Percentiles rank a stretch among this genome's conserved stretches.
phyloP scores from a whole-genome alignment of 2,797 vertebrate species.

The Gymnoscopelus microlampas region DNA sequence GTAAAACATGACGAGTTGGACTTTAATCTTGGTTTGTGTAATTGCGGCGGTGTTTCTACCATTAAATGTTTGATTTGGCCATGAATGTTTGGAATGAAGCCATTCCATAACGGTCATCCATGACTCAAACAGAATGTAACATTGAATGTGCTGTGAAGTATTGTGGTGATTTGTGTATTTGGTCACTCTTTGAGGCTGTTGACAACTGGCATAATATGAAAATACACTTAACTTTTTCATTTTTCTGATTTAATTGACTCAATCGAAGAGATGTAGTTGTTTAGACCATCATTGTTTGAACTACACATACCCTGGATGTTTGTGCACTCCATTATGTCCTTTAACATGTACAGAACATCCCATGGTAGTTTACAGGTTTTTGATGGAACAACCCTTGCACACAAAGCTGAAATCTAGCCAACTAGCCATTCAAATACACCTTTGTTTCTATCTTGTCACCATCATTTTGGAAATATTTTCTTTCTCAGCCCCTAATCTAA shows the following conservation, averaged over 20 bases:
- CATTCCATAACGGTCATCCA: constrained; percentile 7
- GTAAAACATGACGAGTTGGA: constrained; percentile 23
- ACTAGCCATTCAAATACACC: too few relatives aligned
- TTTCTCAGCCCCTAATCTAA: too few relatives aligned
- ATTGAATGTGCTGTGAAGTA: not conserved
- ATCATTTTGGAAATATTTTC: too few relatives aligned
- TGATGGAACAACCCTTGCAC: too few relatives aligned
- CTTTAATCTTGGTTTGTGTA: constrained; percentile 36
- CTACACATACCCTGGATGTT: too few relatives aligned
- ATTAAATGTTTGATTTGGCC: not conserved
- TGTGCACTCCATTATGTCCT: too few relatives aligned
- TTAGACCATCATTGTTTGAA: not conserved
- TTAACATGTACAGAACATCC: too few relatives aligned
- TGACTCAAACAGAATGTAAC: not conserved
- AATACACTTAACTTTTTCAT: too few relatives aligned
- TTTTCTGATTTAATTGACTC: not conserved
- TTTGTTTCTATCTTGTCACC: too few relatives aligned
- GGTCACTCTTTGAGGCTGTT: not conserved
- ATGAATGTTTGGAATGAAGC: constrained; percentile 18
- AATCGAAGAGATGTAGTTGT: not conserved
- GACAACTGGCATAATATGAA: not conserved
- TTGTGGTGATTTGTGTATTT: not conserved
- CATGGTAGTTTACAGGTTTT: too few relatives aligned
- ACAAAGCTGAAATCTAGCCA: too few relatives aligned
- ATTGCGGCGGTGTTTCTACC: not conserved